Conservation (phyloP, 2,888 invertebrate genomes). For the Halocaridina rubra region DNA sequence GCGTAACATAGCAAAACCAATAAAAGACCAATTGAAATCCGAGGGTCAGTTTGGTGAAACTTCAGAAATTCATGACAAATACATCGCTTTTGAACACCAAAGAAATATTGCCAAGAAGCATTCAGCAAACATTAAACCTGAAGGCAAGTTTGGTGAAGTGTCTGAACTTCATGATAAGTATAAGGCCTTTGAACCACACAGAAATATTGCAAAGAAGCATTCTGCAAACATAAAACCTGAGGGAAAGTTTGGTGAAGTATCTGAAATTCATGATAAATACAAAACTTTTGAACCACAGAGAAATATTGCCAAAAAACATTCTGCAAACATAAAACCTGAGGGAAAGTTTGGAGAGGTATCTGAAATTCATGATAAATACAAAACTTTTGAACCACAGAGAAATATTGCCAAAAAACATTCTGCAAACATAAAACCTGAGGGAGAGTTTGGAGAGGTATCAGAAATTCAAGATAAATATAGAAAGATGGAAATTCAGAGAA, state of each 20-base stretch:
- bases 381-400: slow-evolving; percentile 28
- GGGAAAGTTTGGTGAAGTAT: slow-evolving; percentile 48
- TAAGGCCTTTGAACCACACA: background rate
- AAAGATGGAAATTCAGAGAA: slow-evolving; percentile 26
- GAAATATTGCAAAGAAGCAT: slow-evolving; percentile 20
- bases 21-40: slow-evolving; percentile 2
- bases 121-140: slow-evolving; percentile 10
- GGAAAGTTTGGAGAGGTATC: slow-evolving; percentile 49
- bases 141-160: slow-evolving; percentile 42
- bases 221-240: slow-evolving; percentile 23
- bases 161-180: slow-evolving; percentile 50
- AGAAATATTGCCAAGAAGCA: slow-evolving; percentile 24
- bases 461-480: slow-evolving; percentile 49
- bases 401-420: slow-evolving; percentile 41
- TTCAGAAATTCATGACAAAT: slow-evolving; percentile 36
- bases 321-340: slow-evolving; percentile 21
- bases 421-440: slow-evolving; percentile 45
- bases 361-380: slow-evolving; percentile 52
- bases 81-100: slow-evolving; percentile 7
- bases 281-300: slow-evolving; percentile 27
- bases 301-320: slow-evolving; percentile 43
- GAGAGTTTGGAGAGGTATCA: slow-evolving; percentile 49
- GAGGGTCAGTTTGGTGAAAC: slow-evolving; percentile 22
- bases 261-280: slow-evolving; percentile 51
- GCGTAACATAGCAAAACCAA: slow-evolving; percentile 46